Base-by-base conservation (phyloP, 2,113 vertebrate genomes). In the Archocentrus centrarchus region DNA sequence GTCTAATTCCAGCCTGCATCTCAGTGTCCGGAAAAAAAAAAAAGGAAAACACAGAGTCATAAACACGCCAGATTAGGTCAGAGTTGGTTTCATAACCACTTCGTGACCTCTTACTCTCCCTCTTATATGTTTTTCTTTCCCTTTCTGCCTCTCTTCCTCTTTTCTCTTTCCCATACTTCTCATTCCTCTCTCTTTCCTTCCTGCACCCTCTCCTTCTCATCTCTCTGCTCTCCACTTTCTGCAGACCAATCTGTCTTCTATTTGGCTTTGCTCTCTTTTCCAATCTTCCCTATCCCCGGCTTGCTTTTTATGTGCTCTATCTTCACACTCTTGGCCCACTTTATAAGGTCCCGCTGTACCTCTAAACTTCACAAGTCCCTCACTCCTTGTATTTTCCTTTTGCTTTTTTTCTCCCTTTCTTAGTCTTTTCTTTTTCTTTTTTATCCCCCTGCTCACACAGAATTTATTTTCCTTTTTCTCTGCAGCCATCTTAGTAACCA, bases 41-140 rank as follows among this genome's bases (percentile, higher is more conserved):
- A 88, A 60, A 44, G 59, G n/a, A 64, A 14, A 78, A 83, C 89
- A 92, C 66, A 77, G 60, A 68, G 81, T 83, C 91, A 90, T 93
- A 92, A 94, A 95, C 91, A 94, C 39, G 73, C 80, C 89, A 93
- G 92, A 94, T 94, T 95, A 94, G 93, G 92, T 94, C 92, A 94
- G 79, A 89, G 91, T 84, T 92, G 86, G 91, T 95, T 94, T 94
- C 88, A 89, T 93, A 94, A 94, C 92, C 91, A 92, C 86, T 89
- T 76, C 60, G 79, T 94, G 92, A 93, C 93, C 93, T 93, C 92
- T 91, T 92, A 86, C 89, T 81, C 73, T 83, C 63, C 44, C 80
- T 77, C 79, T 70, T 62, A 76, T 80, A 55, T 68, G 64, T 84
- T 57, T 83, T 59, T 73, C 77, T 81, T 70, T 82, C 22, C 17